Evolutionary conservation across 2,888 invertebrate genomes (phyloP).

Genomic region (Fissipunctia ypsillon): DNA sequence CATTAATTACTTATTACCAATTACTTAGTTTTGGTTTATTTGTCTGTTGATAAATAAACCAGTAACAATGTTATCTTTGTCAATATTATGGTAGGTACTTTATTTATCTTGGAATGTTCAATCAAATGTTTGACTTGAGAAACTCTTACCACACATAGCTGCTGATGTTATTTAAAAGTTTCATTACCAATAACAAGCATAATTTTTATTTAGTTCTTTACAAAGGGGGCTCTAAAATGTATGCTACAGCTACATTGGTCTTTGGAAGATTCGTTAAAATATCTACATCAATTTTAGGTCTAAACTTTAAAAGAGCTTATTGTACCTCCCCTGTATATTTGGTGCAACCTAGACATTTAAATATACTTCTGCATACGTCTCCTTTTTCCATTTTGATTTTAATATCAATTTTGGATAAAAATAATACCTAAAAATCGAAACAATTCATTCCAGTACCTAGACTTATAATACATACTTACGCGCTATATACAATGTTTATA

Average conservation of each 20-base stretch:
- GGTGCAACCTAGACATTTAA: slow-evolving; percentile 19
- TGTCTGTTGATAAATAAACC: slow-evolving; percentile 9
- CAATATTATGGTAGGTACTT: slow-evolving; percentile 19
- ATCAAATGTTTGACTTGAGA: slow-evolving; percentile 10
- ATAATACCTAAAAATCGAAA: not conserved
- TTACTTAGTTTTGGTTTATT: too few species aligned
- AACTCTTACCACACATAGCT: slow-evolving; percentile 5
- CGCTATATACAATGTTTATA: slow-evolving; percentile 57
- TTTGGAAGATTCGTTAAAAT: slow-evolving; percentile 40
- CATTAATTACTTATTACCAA: not conserved
- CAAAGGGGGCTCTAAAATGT: slow-evolving; percentile 22
- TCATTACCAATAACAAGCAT: slow-evolving; percentile 12
- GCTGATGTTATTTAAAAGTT: not conserved
- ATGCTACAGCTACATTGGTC: slow-evolving; percentile 49
- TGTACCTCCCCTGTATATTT: slow-evolving; percentile 42
- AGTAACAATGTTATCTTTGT: slow-evolving; percentile 30
- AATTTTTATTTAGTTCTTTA: slow-evolving; percentile 15
- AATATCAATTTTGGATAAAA: slow-evolving; percentile 7
- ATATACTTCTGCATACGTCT: not conserved
- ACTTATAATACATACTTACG: slow-evolving; percentile 44
- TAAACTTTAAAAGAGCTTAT: slow-evolving; percentile 33
- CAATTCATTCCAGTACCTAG: slow-evolving; percentile 22
- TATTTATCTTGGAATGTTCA: slow-evolving; percentile 55
- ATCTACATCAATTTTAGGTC: slow-evolving; percentile 24
- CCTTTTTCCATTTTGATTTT: slow-evolving; percentile 10